phyloP scores from a whole-genome alignment of 92 coral and sea anemone species.

The Galaxea fascicularis region DNA sequence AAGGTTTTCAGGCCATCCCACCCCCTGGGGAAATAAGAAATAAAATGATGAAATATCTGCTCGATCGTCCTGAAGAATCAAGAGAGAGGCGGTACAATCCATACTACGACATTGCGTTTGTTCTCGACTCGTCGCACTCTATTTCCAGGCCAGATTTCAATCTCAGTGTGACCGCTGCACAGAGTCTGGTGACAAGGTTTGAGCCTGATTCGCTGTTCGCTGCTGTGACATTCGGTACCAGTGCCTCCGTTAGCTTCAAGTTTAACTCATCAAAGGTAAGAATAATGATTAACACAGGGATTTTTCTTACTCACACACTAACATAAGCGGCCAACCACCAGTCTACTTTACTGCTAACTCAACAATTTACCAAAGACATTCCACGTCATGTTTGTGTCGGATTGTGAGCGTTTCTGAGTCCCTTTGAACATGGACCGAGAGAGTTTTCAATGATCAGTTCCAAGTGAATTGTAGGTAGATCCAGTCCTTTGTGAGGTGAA shows the following conservation, averaged over 20 bases:
- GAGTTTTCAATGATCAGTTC: too few species aligned
- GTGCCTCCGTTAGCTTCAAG: constrained; percentile 62
- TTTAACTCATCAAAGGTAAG: constrained; percentile 56
- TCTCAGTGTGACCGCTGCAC: constrained; percentile 59
- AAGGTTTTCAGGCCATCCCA: constrained; percentile 69
- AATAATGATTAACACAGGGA: background rate
- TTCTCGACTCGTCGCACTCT: constrained; percentile 79
- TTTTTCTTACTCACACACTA: background rate
- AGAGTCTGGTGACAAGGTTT: constrained; percentile 56
- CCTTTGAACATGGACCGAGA: too few species aligned
- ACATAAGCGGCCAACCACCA: background rate
- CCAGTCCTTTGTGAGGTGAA: too few species aligned
- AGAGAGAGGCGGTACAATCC: constrained; percentile 55
- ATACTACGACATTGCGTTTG: constrained; percentile 65
- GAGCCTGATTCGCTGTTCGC: constrained; percentile 74
- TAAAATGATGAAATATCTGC: constrained; percentile 57
- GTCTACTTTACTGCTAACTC: too few species aligned
- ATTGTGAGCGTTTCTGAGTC: too few species aligned
- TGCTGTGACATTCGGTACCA: constrained; percentile 62
- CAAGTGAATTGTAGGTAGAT: too few species aligned
- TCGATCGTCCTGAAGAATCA: constrained; percentile 58
- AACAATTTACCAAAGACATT: too few species aligned
- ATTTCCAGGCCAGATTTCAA: constrained; percentile 63
- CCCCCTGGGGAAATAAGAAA: constrained; percentile 45
- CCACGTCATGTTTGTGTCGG: too few species aligned